These are phyloP conservation scores for Catharus ustulatus DNA, from an alignment of 2,797 vertebrate species.

Conservation along the genomic window DNA sequence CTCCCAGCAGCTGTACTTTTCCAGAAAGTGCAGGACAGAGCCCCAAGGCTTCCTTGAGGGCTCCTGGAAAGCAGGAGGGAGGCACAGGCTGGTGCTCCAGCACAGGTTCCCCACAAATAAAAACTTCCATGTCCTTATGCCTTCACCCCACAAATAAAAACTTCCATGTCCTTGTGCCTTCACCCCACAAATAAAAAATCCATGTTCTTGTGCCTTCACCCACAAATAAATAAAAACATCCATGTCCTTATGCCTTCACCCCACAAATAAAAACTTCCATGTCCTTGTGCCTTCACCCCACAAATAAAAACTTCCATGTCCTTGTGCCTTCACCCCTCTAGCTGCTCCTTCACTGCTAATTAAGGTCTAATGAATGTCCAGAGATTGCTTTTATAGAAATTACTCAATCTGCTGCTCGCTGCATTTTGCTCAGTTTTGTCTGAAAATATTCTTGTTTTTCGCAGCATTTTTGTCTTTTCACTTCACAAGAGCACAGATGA, in stretches of 20 bases:
- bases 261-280: too few relatives aligned
- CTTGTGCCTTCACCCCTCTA: not conserved
- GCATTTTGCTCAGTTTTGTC: not conserved
- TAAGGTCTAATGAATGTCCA: not conserved
- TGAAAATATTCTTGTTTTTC: not conserved
- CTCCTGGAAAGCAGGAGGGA: not conserved
- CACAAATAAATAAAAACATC: too few relatives aligned
- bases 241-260: too few relatives aligned
- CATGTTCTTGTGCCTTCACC: too few relatives aligned
- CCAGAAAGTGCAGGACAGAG: not conserved
- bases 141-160: too few relatives aligned
- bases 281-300: too few relatives aligned
- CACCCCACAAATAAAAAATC: too few relatives aligned
- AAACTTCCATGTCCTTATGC: too few relatives aligned
- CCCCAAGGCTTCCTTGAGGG: rapidly evolving
- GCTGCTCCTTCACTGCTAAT: not conserved
- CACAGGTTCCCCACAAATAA: rapidly evolving
- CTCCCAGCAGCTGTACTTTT: slow-evolving; percentile 45
- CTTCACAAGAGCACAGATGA: not conserved
- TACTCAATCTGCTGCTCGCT: rapidly evolving
- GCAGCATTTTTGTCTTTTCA: not conserved
- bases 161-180: too few relatives aligned
- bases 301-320: too few relatives aligned
- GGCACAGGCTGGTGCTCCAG: not conserved
- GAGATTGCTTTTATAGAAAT: not conserved